These are phyloP conservation scores for Lepisosteus osseus DNA, from an alignment of 2,113 vertebrate species.

Conservation along the genomic window DNA sequence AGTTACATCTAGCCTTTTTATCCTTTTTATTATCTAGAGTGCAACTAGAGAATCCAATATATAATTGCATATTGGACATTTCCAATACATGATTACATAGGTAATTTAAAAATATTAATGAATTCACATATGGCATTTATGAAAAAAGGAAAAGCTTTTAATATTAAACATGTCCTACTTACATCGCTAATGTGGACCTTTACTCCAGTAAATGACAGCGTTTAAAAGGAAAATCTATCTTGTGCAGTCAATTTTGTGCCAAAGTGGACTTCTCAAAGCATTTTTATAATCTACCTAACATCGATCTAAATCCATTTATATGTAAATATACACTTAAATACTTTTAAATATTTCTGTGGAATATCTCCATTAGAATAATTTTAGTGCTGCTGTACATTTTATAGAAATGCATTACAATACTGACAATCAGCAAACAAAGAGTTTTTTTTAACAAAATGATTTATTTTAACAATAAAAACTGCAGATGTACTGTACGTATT, in stretches of 20 bases:
- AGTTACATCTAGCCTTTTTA: too few species aligned
- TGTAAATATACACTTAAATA: too few species aligned
- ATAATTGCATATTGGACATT: slow-evolving; percentile 53
- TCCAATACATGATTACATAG: slow-evolving; percentile 63
- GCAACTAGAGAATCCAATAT: slow-evolving; percentile 42
- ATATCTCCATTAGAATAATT: too few species aligned
- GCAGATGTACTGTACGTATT: too few species aligned
- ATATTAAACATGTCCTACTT: slow-evolving; percentile 67
- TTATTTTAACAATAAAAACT: too few species aligned
- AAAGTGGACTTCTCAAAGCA: slow-evolving; percentile 29
- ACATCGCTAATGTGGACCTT: slow-evolving; percentile 63
- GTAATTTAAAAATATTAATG: slow-evolving; percentile 60
- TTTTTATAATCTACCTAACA: slow-evolving; percentile 29
- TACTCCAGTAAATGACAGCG: slow-evolving; percentile 52
- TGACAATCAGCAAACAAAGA: too few species aligned
- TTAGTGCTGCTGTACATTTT: too few species aligned
- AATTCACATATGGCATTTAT: slow-evolving; percentile 60
- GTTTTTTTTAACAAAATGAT: too few species aligned
- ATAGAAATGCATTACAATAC: too few species aligned
- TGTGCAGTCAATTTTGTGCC: slow-evolving; percentile 62
- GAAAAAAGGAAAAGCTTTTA: slow-evolving; percentile 69
- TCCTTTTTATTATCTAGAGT: slow-evolving; percentile 28
- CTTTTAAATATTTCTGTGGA: too few species aligned
- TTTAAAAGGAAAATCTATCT: slow-evolving; percentile 73
- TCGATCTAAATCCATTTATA: background rate